Conservation (phyloP, 1,140 invertebrate species). For the Diorhabda carinulata region DNA sequence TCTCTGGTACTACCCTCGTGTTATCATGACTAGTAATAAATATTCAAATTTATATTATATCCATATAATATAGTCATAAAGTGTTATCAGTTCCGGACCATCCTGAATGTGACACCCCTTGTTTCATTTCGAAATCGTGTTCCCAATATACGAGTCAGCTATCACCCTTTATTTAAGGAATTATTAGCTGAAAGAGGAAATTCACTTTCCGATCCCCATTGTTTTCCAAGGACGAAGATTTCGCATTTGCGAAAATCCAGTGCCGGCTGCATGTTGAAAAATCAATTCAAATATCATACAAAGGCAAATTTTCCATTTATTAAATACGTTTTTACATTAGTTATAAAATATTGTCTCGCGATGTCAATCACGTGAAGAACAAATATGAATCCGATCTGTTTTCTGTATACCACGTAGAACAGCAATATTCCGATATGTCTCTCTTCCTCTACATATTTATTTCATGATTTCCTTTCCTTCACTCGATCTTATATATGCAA, state of each 20-base stretch:
- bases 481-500: too few species aligned
- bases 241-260: background rate
- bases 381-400: too few species aligned
- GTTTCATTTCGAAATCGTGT: background rate
- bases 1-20: background rate
- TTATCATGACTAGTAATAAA: background rate
- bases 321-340: too few species aligned
- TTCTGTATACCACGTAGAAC: too few species aligned
- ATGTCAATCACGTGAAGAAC: too few species aligned
- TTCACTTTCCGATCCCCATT: background rate
- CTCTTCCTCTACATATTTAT: too few species aligned
- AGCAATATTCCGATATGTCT: too few species aligned
- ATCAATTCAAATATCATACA: too few species aligned
- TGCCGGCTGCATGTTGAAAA: too few species aligned
- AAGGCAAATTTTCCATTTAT: too few species aligned
- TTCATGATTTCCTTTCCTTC: too few species aligned
- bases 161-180: conserved; percentile 2
- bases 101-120: background rate
- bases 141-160: background rate
- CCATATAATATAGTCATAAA: background rate
- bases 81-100: background rate
- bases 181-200: conserved; percentile 1
- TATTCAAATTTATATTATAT: background rate
- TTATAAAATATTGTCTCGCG: too few species aligned
- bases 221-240: background rate